phyloP scores from a whole-genome alignment of 2,888 invertebrate species.

The Caenorhabditis japonica region DNA sequence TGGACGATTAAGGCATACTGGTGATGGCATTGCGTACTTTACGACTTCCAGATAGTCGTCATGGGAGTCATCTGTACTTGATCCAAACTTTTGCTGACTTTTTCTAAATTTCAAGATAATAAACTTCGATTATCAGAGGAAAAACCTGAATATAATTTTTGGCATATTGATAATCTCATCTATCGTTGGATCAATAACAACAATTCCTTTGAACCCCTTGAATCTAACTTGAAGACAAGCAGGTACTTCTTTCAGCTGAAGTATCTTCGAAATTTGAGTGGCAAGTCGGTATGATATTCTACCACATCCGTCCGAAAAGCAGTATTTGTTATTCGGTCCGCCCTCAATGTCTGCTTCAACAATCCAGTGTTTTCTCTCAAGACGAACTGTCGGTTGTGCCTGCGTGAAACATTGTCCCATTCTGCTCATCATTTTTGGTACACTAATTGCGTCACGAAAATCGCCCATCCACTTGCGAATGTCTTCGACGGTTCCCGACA shows the following conservation, averaged over 20 bases:
- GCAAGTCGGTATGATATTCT: conserved; percentile 39
- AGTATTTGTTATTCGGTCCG: conserved; percentile 51
- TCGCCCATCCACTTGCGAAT: conserved; percentile 71
- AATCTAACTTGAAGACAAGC: conserved; percentile 72
- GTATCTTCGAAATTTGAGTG: conserved; percentile 34
- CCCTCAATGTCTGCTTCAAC: conserved; percentile 62
- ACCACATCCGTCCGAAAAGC: conserved; percentile 74
- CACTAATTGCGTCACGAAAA: conserved; percentile 63
- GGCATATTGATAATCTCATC: conserved; percentile 51
- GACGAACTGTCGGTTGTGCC: conserved; percentile 61
- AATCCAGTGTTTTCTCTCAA: conserved; percentile 53
- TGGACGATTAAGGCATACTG: conserved; percentile 76
- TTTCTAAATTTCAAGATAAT: conserved; percentile 55
- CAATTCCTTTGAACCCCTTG: conserved; percentile 76
- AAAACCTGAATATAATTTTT: conserved; percentile 52
- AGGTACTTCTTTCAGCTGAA: conserved; percentile 59
- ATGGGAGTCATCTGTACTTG: conserved; percentile 42
- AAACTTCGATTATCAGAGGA: too few species aligned
- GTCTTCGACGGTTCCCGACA: conserved; percentile 52
- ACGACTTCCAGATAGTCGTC: conserved; percentile 61
- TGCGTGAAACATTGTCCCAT: conserved; percentile 78
- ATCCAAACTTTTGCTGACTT: conserved; percentile 71
- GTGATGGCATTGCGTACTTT: conserved; percentile 72
- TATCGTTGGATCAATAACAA: conserved; percentile 69
- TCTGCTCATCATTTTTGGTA: conserved; percentile 78